Evolutionary conservation across 1,140 invertebrate species (phyloP), one percentile per base, ranked within the genome.

Genomic region (Leptoteleia sp.): DNA sequence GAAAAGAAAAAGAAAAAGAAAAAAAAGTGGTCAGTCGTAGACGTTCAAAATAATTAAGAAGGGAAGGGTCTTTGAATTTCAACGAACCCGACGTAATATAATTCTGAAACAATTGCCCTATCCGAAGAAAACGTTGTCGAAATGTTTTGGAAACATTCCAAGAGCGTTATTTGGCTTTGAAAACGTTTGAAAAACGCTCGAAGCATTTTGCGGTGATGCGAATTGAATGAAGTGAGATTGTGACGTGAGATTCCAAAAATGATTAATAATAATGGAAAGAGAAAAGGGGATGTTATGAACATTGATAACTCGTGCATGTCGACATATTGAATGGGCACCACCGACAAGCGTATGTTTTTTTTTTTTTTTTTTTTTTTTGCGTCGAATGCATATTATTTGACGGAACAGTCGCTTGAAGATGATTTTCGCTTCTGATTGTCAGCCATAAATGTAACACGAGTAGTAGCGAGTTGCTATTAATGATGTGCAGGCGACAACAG

Each of bases 401-500:
- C 1, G 11, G 25, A 40, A 40, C 17, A 47, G 16, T 6, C 7
- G n/a, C 15, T 31, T 11, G 15, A 48, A 54, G 12, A 40, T 9
- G n/a, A n/a, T n/a, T n/a, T 37, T 43, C n/a, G 12, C 50, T 45
- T 57, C 64, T 42, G 40, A 55, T 48, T 64, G 25, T 62, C 50
- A 67, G 35, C 13, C 48, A 27, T 48, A 38, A 45, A 78, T 64
- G 42, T 79, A 76, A 59, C 33, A 79, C 68, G 47, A 43, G 35
- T 57, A 42, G 37, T 68, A 17, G 22, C 59, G 38, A 62, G 25
- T 61, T 15, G 37, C 55, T 84, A 55, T 45, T 71, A 72, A 48
- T 73, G 48, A 73, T 73, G 22, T 70, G 54, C 87, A 89, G 84
- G 84, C 87, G 84, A 84, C 87, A 86, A 85, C 86, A 88, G 84